Base-by-base conservation (phyloP, 1,140 invertebrate species). In the Aphelenchoides besseyi region DNA sequence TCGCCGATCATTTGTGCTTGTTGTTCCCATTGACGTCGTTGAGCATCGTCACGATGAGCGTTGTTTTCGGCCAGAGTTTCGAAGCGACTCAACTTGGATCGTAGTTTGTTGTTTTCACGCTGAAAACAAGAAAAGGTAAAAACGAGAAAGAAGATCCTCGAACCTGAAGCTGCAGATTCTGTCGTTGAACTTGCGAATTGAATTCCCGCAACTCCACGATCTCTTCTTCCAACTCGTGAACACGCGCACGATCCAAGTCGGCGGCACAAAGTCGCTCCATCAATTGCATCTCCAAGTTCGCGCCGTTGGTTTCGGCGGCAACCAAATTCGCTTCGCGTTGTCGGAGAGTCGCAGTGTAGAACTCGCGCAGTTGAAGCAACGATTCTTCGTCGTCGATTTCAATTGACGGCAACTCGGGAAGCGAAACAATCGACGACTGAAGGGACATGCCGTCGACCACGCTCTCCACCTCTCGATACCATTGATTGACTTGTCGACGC, bases 401-500 rank as follows among this genome's bases (percentile, higher is more conserved):
- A 12, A 76, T 57, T 29, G 57, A n/a, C 26, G 74, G 74, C 32
- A 35, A 62, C 23, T 26, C 35, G 33, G 69, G 54, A 37, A 37
- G 48, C 23, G 33, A 35, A 29, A 16, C 30, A 32, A 68, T 70
- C 30, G 2, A n/a, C 16, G 29, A 59, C 9, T 2, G 16, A 18
- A 62, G 57, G n/a, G 30, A n/a, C 37, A 26, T 52, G 41, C 12
- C 23, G 41, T 48, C 41, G 35, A 73, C 57, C 16, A 33, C 68
- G 0, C 32, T 41, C 29, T 74, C 71, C 41, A 73, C 59, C 32
- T 85, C 78, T 33, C 53, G 63, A 41, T 78, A 70, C 71, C 85
- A 75, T 81, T 91, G 88, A 79, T 92, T 91, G 3, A 91, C 90
- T 82, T 91, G 91, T 73, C 91, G 87, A 30, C 92, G 87, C 12